Percentiles rank a stretch among this genome's conserved stretches.
phyloP scores from a whole-genome alignment of 1,140 invertebrate genomes.

The Teleogryllus occipitalis region DNA sequence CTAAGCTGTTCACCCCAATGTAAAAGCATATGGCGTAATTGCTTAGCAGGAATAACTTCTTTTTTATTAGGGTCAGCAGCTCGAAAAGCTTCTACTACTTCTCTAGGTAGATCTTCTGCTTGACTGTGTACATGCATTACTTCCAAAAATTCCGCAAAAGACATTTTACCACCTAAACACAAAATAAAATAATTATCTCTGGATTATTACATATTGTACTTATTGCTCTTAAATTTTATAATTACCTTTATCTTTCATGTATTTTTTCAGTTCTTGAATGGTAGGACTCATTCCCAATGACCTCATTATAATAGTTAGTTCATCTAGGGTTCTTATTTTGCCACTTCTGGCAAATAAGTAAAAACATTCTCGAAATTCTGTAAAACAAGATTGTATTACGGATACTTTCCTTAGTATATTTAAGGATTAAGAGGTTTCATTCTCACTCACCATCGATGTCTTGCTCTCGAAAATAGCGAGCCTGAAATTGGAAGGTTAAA shows the following conservation, averaged over 20 bases:
- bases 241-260: conserved; percentile 70
- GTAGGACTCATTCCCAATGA: conserved; percentile 89
- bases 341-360: conserved; percentile 83
- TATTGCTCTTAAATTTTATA: not conserved
- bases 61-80: conserved; percentile 67
- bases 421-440: conserved; percentile 15
- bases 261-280: conserved; percentile 77
- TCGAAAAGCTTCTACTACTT: conserved; percentile 82
- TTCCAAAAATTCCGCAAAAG: conserved; percentile 91
- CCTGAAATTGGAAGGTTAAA: conserved; percentile 42
- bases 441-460: conserved; percentile 64
- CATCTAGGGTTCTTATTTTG: conserved; percentile 77
- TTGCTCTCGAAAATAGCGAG: conserved; percentile 72
- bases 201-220: no score
- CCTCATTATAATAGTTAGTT: conserved; percentile 87
- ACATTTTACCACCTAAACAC: conserved; percentile 74
- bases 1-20: conserved; percentile 88
- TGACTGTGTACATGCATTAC: conserved; percentile 85
- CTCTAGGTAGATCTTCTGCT: conserved; percentile 79
- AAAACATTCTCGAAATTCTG: conserved; percentile 92
- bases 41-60: conserved; percentile 70
- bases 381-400: conserved; percentile 31
- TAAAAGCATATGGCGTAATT: conserved; percentile 78
- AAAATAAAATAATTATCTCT: conserved; percentile 15
- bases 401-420: conserved; percentile 2